Conservation (phyloP, 1,140 invertebrate species). For the Stegodyphus mimosarum region DNA sequence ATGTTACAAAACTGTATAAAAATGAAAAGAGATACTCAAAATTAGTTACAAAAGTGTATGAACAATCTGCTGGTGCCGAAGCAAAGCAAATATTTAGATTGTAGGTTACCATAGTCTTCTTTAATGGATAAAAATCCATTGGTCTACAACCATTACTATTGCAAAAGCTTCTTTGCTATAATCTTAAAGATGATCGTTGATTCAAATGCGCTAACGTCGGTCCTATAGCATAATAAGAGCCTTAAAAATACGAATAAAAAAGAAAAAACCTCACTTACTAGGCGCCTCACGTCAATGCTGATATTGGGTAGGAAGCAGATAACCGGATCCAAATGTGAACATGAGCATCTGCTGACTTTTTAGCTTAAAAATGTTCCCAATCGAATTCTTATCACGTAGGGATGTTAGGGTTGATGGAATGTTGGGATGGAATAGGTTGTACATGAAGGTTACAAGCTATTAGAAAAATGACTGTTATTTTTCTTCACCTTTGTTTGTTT, state of each 20-base stretch:
- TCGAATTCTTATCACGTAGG: slow-evolving; percentile 23
- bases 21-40: no score
- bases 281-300: background rate
- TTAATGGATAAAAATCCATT: no score
- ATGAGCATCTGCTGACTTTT: background rate
- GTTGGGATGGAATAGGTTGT: background rate
- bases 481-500: background rate
- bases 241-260: background rate
- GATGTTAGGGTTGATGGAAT: slow-evolving; percentile 19
- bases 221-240: slow-evolving; percentile 9
- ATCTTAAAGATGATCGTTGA: background rate
- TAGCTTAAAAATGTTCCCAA: background rate
- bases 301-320: slow-evolving; percentile 15
- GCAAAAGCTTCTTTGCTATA: no score
- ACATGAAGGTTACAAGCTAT: slow-evolving; percentile 9
- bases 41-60: no score
- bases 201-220: slow-evolving; percentile 9
- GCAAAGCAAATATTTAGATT: no score
- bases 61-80: no score
- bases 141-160: no score
- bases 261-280: background rate
- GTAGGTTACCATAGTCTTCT: no score
- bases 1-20: no score
- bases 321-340: slow-evolving; percentile 16
- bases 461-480: background rate